Evolutionary conservation across 2,797 vertebrate genomes (phyloP), one percentile per base, ranked within the genome.

Genomic region (Siniperca undulata): DNA sequence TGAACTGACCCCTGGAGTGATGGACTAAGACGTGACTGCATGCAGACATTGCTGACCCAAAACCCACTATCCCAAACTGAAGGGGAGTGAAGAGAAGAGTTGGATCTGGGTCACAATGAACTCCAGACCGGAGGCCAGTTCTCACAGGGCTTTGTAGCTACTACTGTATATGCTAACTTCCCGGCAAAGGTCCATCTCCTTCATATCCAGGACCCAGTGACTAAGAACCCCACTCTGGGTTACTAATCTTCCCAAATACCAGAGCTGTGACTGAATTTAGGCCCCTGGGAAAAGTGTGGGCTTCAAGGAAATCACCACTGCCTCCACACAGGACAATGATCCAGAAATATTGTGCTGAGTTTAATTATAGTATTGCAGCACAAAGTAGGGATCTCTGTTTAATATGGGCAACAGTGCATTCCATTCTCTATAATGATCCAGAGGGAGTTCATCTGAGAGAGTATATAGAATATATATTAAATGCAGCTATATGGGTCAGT

Each of bases 161-260:
- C 84, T 89, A 77, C 82, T 89, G 83, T 90, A 77, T 78, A 79
- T 81, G 70, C 77, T 70, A 34, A 64, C 61, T 92, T 94, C 91
- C 70, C 84, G 67, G 87, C 86, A 91, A 77, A 81, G 74, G 84
- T 92, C 89, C 34, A 85, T 88, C 87, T 89, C 77, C 76, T 88
- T 87, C 66, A 84, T 79, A 72, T 79, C 86, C 77, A 80, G 69
- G 78, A 81, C 78, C 50, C 78, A 87, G 78, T 95, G 92, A 94
- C 92, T 94, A 92, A 94, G 85, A 92, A 74, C 82, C 70, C 70
- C 48, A 81, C 83, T 88, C 78, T 85, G 72, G 83, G 67, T 88
- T 88, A 86, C 86, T 88, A 90, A 88, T 24, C 46, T 89, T 89
- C 77, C 60, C 74, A 91, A 93, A 95, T 95, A 92, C 92, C 91